A percentile compares a stretch with the other conserved stretches of the same genome.
Conservation (phyloP, 2,113 vertebrate genomes). For the Gymnobelideus leadbeateri region DNA sequence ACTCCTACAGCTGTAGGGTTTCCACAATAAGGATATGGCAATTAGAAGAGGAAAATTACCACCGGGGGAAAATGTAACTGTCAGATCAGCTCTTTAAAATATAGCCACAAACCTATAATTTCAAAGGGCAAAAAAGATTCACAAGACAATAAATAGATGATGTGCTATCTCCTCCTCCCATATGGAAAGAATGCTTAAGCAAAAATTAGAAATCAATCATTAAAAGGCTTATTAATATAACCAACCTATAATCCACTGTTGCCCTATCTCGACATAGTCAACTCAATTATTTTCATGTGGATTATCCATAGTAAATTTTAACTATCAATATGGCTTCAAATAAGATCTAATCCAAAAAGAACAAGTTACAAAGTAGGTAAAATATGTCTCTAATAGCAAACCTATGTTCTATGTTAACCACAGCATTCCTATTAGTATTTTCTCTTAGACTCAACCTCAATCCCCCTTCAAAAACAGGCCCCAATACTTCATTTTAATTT, state of each 20-base stretch:
- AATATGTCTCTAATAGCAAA: too few species aligned
- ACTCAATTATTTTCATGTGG: constrained; percentile 35
- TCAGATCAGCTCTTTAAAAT: constrained; percentile 22
- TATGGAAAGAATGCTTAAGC: neutral
- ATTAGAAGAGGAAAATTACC: constrained; percentile 46
- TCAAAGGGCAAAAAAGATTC: constrained; percentile 53
- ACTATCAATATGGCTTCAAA: constrained; percentile 20
- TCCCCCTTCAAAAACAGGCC: too few species aligned
- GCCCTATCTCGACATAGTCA: neutral
- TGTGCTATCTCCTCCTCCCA: neutral
- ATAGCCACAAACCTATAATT: constrained; percentile 31
- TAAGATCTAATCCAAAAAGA: neutral
- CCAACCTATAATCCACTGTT: constrained; percentile 5
- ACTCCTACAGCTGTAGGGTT: constrained; percentile 20
- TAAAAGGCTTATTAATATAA: constrained; percentile 14
- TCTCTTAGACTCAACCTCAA: too few species aligned
- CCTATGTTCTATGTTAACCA: too few species aligned
- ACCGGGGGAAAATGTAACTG: constrained; percentile 12
- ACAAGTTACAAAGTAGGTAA: too few species aligned
- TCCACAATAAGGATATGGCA: constrained; percentile 30
- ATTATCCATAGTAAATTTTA: constrained; percentile 24
- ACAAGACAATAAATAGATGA: constrained; percentile 33
- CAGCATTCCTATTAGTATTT: too few species aligned
- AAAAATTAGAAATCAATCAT: too few species aligned
- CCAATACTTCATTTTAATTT: too few species aligned